These are phyloP conservation scores for Scophthalmus maximus DNA, from an alignment of 2,113 vertebrate genomes.

Conservation along the genomic window DNA sequence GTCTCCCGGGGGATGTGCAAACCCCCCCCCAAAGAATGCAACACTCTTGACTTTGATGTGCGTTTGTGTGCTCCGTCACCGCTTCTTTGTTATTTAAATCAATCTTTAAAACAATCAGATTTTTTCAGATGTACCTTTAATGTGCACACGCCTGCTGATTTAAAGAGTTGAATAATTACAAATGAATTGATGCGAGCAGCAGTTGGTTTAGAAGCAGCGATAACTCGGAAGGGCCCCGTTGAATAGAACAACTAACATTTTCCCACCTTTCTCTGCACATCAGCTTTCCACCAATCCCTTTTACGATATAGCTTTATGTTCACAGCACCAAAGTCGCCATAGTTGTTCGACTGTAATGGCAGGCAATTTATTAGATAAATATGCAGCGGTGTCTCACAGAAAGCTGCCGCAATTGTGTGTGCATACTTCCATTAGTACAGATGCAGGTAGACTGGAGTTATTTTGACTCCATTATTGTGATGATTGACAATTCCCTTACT, in stretches of 20 bases:
- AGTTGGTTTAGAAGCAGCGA: constrained; percentile 51
- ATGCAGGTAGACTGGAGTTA: constrained; percentile 48
- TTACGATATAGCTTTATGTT: constrained; percentile 52
- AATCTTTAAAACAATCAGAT: constrained; percentile 48
- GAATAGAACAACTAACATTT: constrained; percentile 40
- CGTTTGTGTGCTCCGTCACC: neutral
- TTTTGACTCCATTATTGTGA: constrained; percentile 61
- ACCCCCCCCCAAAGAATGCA: constrained; percentile 3
- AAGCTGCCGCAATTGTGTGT: constrained; percentile 51
- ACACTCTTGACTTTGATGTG: neutral
- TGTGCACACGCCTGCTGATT: constrained; percentile 61
- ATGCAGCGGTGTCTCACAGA: constrained; percentile 26
- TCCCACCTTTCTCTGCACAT: constrained; percentile 47
- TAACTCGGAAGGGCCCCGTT: constrained; percentile 55
- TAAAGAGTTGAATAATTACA: constrained; percentile 62
- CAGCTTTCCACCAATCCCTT: constrained; percentile 38
- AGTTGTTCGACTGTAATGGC: constrained; percentile 69
- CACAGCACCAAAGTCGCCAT: constrained; percentile 42
- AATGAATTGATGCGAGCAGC: constrained; percentile 56
- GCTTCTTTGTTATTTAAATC: constrained; percentile 10
- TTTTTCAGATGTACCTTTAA: constrained; percentile 15
- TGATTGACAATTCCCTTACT: constrained; percentile 28
- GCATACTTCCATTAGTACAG: constrained; percentile 33
- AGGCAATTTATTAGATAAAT: constrained; percentile 73
- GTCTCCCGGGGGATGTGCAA: constrained; percentile 1